Conservation (phyloP, 1,140 invertebrate genomes). For the Trinorchestia longiramus region DNA sequence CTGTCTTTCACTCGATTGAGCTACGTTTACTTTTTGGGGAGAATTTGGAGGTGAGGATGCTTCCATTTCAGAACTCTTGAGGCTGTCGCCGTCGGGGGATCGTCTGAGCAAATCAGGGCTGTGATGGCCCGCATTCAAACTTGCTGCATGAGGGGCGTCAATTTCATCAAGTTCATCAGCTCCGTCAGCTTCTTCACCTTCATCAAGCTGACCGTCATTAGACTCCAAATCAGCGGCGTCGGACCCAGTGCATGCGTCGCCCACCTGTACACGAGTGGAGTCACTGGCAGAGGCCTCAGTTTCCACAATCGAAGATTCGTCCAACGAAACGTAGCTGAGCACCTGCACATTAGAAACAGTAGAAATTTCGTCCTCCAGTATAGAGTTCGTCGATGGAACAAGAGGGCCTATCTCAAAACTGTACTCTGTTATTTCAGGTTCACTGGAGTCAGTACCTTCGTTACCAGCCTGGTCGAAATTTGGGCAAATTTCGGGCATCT, state of each 20-base stretch:
- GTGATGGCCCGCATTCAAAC: neutral
- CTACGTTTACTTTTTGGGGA: neutral
- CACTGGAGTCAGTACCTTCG: neutral
- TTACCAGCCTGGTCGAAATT: neutral
- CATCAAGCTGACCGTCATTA: constrained; percentile 29
- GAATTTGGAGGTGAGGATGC: neutral
- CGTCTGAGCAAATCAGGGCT: constrained; percentile 25
- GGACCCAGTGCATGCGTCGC: neutral
- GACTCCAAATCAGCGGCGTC: neutral
- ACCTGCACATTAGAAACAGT: constrained; percentile 17
- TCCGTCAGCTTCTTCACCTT: neutral
- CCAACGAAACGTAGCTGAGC: constrained; percentile 12
- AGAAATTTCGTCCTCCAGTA: neutral
- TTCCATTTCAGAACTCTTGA: neutral
- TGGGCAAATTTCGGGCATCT: neutral
- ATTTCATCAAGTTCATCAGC: neutral
- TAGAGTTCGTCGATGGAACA: neutral
- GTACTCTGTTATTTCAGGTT: constrained; percentile 35
- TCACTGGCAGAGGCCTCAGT: constrained; percentile 22
- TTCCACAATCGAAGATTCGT: neutral
- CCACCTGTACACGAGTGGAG: constrained; percentile 1
- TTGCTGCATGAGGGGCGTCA: neutral
- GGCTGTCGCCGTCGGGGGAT: constrained; percentile 23
- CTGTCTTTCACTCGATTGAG: neutral
- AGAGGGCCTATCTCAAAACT: neutral